Conservation (phyloP, 2,888 invertebrate species). For the Drosophila monieri region DNA sequence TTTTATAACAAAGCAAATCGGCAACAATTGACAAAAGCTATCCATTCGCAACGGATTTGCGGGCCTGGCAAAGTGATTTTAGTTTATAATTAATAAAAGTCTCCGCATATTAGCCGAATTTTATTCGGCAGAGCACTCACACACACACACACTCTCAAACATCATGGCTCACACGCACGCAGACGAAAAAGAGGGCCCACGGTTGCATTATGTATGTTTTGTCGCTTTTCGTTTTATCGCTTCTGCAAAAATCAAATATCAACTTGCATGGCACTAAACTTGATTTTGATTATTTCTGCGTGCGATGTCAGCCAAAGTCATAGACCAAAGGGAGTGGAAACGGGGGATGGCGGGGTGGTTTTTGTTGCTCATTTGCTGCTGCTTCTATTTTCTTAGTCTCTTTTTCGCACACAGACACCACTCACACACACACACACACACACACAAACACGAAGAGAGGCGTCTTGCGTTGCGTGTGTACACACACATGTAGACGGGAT, state of each 20-base stretch:
- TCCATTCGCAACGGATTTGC: constrained; percentile 37
- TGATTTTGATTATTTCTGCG: constrained; percentile 36
- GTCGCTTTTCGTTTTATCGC: constrained; percentile 2
- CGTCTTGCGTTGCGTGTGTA: constrained; percentile 59
- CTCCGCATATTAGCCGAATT: constrained; percentile 16
- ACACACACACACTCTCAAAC: constrained; percentile 43
- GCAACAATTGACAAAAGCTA: constrained; percentile 39
- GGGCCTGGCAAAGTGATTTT: constrained; percentile 23
- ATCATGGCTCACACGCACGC: constrained; percentile 3
- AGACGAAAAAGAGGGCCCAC: constrained; percentile 39
- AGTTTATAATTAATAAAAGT: constrained; percentile 37
- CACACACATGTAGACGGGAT: not conserved
- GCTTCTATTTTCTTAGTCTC: constrained; percentile 42
- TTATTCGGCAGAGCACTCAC: constrained; percentile 45
- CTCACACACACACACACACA: constrained; percentile 18
- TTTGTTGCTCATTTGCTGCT: constrained; percentile 49
- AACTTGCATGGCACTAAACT: constrained; percentile 45
- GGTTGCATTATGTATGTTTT: constrained; percentile 59
- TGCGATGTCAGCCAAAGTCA: constrained; percentile 62
- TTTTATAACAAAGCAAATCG: constrained; percentile 47
- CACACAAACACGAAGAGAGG: constrained; percentile 37
- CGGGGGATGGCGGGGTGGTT: constrained; percentile 51
- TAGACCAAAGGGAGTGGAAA: constrained; percentile 46
- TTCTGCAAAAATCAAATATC: constrained; percentile 20
- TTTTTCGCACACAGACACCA: constrained; percentile 29